These are phyloP conservation scores for Patella ulyssiponensis DNA, from an alignment of 2,888 invertebrate genomes.

Conservation along the genomic window DNA sequence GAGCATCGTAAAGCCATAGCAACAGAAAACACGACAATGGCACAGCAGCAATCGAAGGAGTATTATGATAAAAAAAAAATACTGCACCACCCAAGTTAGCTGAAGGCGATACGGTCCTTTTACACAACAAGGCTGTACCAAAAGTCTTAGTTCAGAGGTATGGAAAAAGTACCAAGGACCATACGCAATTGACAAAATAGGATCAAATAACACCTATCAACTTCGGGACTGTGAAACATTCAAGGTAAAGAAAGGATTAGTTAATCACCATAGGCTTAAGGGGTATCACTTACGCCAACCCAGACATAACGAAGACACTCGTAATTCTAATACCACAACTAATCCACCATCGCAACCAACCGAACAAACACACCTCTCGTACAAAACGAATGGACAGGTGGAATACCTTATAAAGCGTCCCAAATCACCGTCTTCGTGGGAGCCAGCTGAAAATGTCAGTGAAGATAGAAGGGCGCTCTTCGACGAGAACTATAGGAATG, in stretches of 20 bases:
- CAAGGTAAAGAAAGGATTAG: slow-evolving; percentile 10
- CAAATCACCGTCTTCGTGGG: no score
- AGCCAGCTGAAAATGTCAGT: no score
- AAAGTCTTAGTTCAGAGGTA: slow-evolving; percentile 27
- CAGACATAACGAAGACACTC: no score
- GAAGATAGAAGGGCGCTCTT: no score
- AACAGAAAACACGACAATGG: not conserved
- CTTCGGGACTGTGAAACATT: not conserved
- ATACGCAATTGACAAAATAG: slow-evolving; percentile 22
- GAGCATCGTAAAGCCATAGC: slow-evolving; percentile 11
- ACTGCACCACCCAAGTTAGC: slow-evolving; percentile 8
- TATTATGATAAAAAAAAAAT: slow-evolving; percentile 18
- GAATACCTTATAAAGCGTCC: no score
- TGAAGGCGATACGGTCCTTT: slow-evolving; percentile 10
- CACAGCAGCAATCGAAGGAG: slow-evolving; percentile 12
- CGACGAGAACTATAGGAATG: no score
- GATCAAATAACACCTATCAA: slow-evolving; percentile 30
- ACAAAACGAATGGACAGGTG: no score
- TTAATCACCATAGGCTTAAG: slow-evolving; percentile 31
- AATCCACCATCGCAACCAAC: no score
- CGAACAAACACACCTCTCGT: no score
- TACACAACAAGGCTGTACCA: slow-evolving; percentile 18
- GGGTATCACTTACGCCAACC: not conserved
- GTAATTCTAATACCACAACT: no score
- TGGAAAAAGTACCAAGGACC: slow-evolving; percentile 19